These are phyloP conservation scores for Drosophila nannoptera DNA, from an alignment of 1,140 invertebrate genomes.

Conservation along the genomic window DNA sequence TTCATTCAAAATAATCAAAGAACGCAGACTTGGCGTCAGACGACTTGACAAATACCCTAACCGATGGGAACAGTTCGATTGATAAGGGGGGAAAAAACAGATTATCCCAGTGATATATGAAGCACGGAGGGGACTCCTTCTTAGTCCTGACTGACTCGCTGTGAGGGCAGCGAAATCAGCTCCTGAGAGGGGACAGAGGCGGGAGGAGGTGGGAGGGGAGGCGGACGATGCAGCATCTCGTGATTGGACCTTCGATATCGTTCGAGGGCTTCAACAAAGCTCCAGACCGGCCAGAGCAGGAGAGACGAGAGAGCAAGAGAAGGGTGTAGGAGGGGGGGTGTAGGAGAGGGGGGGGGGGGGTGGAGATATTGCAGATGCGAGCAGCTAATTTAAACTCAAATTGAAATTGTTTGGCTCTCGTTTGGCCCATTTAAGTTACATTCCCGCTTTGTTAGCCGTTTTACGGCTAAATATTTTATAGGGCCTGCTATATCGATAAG, in stretches of 20 bases:
- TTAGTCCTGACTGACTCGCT: not conserved
- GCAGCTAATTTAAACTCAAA: slow-evolving; percentile 69
- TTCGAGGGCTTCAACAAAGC: slow-evolving; percentile 57
- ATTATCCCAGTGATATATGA: too few species aligned
- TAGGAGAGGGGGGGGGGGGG: not conserved
- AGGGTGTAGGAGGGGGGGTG: too few species aligned
- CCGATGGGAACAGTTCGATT: not conserved
- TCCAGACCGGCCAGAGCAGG: slow-evolving; percentile 3
- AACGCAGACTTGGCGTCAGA: not conserved
- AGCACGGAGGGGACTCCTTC: too few species aligned
- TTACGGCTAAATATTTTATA: slow-evolving; percentile 24
- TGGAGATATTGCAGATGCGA: slow-evolving; percentile 45
- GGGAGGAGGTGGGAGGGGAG: slow-evolving; percentile 11
- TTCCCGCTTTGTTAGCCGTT: slow-evolving; percentile 35
- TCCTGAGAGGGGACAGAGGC: slow-evolving; percentile 13
- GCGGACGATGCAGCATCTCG: slow-evolving; percentile 36
- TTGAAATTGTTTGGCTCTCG: slow-evolving; percentile 63
- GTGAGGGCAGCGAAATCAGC: not conserved
- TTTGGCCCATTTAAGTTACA: slow-evolving; percentile 1
- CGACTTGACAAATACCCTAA: not conserved
- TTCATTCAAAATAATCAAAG: slow-evolving; percentile 38
- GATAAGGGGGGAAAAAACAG: too few species aligned
- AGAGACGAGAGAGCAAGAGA: slow-evolving; percentile 1
- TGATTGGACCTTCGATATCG: slow-evolving; percentile 58
- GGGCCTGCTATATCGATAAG: too few species aligned